phyloP scores from a whole-genome alignment of 1,140 invertebrate species.

The Apis mellifera region Amel_HAv3.1 CM009936.2:641501-642000 shows the following conservation, averaged over 20 bases:
- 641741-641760: slow-evolving; percentile 15
- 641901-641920: too few relatives aligned
- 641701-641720: slow-evolving; percentile 33
- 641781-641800: slow-evolving; percentile 7
- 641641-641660: slow-evolving; percentile 21
- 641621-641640: slow-evolving; percentile 13
- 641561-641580: not conserved
- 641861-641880: not conserved
- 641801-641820: not conserved
- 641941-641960: too few relatives aligned
- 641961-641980: too few relatives aligned
- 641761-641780: slow-evolving; percentile 12
- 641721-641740: not conserved
- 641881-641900: too few relatives aligned
- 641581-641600: not conserved
- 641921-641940: too few relatives aligned
- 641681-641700: slow-evolving; percentile 2
- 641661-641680: slow-evolving; percentile 36
- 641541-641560: not conserved
- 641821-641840: not conserved
- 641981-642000: not conserved
- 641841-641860: not conserved
- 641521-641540: too few relatives aligned
- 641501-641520: too few relatives aligned
- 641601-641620: slow-evolving; percentile 10